Evolutionary conservation across 2,888 invertebrate genomes (phyloP).

Genomic region (Lypha dubia): DNA sequence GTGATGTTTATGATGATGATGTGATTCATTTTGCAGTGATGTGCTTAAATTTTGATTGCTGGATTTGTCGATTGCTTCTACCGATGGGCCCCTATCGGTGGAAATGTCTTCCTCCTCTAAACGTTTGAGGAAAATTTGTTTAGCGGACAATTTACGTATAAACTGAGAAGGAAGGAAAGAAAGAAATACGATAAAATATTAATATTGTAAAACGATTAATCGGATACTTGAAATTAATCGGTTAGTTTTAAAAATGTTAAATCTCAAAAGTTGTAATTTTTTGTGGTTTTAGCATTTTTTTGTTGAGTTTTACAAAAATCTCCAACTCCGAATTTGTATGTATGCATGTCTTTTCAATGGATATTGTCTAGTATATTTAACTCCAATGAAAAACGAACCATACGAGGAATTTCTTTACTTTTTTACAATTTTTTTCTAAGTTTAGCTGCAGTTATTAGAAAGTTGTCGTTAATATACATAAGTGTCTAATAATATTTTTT

Average conservation of each 20-base stretch:
- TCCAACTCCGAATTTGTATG: too few relatives aligned
- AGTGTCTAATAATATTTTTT: background rate
- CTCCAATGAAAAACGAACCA: too few relatives aligned
- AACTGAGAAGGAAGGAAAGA: constrained; percentile 75
- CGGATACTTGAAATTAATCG: too few relatives aligned
- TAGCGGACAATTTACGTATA: constrained; percentile 80
- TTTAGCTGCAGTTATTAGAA: too few relatives aligned
- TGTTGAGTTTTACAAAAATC: too few relatives aligned
- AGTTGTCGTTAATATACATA: background rate
- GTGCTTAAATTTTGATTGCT: constrained; percentile 65
- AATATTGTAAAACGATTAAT: background rate
- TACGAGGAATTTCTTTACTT: too few relatives aligned
- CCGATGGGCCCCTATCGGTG: constrained; percentile 74
- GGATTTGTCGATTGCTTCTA: constrained; percentile 70
- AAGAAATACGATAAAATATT: background rate
- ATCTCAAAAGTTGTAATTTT: too few relatives aligned
- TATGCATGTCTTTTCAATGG: too few relatives aligned
- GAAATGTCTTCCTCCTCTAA: constrained; percentile 79
- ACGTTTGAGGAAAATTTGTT: constrained; percentile 78
- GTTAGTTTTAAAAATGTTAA: too few relatives aligned
- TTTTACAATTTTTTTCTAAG: too few relatives aligned
- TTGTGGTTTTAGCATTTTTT: too few relatives aligned
- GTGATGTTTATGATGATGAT: constrained; percentile 45
- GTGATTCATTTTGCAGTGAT: constrained; percentile 51
- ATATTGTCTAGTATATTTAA: too few relatives aligned